phyloP scores from a whole-genome alignment of 2,797 vertebrate genomes.

The Myiotriccus ornatus region DNA sequence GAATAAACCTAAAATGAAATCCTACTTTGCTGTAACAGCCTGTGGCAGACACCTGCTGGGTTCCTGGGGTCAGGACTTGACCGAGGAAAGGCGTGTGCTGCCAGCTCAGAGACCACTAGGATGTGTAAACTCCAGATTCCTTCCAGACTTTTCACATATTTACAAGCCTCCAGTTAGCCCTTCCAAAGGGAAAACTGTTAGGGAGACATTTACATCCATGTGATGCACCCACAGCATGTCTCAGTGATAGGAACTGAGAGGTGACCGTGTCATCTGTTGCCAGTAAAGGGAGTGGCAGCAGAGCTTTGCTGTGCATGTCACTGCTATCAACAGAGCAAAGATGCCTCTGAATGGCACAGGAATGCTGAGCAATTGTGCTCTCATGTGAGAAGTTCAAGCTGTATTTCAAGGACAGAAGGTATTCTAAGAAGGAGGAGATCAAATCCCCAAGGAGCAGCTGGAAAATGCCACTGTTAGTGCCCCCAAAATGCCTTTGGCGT shows the following conservation, averaged over 20 bases:
- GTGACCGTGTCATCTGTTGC: not conserved
- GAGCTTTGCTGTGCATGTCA: not conserved
- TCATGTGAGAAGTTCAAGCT: constrained; percentile 2
- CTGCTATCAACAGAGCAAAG: not conserved
- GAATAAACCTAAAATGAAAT: not conserved
- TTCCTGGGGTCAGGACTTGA: not conserved
- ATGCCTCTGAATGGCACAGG: not conserved
- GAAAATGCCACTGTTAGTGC: not conserved
- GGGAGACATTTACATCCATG: fast-evolving
- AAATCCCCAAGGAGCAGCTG: not conserved
- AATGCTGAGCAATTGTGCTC: not conserved
- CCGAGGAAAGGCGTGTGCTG: not conserved
- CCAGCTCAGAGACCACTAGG: not conserved
- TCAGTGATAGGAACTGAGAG: not conserved
- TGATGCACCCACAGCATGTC: not conserved
- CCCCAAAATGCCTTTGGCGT: not conserved
- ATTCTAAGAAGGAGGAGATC: not conserved
- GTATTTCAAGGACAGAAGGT: constrained; percentile 4
- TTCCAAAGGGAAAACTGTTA: not conserved
- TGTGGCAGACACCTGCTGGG: not conserved
- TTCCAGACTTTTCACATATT: not conserved
- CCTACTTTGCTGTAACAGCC: not conserved
- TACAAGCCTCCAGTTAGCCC: not conserved
- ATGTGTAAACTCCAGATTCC: not conserved
- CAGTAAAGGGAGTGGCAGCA: not conserved